Conservation (phyloP, 2,797 vertebrate species). For the Myoxocephalus aenaeus region DNA sequence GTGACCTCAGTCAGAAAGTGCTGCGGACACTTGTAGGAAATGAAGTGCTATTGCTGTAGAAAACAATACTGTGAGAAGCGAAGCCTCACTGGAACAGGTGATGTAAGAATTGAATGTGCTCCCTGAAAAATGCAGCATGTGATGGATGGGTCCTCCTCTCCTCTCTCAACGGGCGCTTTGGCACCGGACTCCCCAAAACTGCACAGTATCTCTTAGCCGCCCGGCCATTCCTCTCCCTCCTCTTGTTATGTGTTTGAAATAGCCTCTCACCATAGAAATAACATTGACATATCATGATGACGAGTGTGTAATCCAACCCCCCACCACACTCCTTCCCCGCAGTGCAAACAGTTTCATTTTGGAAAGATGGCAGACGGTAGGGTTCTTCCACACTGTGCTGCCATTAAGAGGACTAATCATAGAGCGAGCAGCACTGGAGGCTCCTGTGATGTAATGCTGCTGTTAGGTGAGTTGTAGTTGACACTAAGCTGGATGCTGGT, state of each 20-base stretch:
- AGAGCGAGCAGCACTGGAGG: constrained; percentile 53
- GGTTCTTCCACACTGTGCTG: constrained; percentile 63
- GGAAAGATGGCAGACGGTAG: constrained; percentile 69
- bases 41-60: background rate
- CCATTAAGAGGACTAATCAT: constrained; percentile 61
- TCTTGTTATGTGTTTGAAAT: constrained; percentile 64
- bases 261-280: constrained; percentile 73
- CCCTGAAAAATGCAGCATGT: constrained; percentile 73
- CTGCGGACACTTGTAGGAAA: constrained; percentile 46
- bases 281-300: constrained; percentile 69
- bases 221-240: constrained; percentile 39
- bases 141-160: constrained; percentile 71
- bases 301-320: constrained; percentile 45
- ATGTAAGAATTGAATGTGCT: constrained; percentile 71
- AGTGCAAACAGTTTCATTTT: constrained; percentile 57
- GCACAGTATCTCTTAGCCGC: constrained; percentile 60
- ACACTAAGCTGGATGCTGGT: constrained; percentile 60
- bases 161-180: constrained; percentile 70
- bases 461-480: constrained; percentile 63
- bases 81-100: constrained; percentile 72
- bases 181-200: constrained; percentile 50
- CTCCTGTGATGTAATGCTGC: constrained; percentile 70
- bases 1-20: constrained; percentile 39
- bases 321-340: constrained; percentile 32
- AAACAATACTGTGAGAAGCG: constrained; percentile 52